A percentile compares a stretch with the other conserved stretches of the same genome.
phyloP scores from a whole-genome alignment of 2,888 invertebrate species.

The Timema cristinae region DNA sequence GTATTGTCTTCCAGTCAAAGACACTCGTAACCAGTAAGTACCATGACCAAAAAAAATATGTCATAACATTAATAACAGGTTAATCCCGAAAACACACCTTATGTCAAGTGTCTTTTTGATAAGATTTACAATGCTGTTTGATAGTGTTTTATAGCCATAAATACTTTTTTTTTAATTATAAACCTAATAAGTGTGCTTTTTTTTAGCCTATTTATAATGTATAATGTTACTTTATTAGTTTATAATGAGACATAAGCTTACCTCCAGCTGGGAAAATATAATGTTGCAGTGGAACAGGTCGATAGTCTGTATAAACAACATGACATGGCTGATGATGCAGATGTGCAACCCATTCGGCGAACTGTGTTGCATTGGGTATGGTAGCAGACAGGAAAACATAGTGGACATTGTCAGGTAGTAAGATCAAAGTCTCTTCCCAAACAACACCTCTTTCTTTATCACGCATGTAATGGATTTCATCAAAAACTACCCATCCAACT shows the following conservation, averaged over 20 bases:
- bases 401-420: conserved; percentile 95
- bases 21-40: no score
- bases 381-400: conserved; percentile 99
- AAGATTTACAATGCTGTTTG: no score
- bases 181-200: no score
- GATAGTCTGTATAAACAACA: conserved; percentile 97
- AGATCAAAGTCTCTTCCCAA: conserved; percentile 98
- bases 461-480: conserved; percentile 99
- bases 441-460: conserved; percentile 99
- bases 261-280: conserved; percentile 97
- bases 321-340: conserved; percentile 96
- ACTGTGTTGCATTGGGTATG: conserved; percentile 97
- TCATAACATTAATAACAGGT: no score
- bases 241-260: conserved; percentile 51
- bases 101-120: no score
- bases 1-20: no score
- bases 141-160: no score
- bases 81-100: no score
- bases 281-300: conserved; percentile 97
- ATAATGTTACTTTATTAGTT: no score
- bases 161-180: no score
- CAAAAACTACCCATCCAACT: conserved; percentile 99
- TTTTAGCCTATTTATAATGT: no score
- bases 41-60: no score
- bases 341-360: conserved; percentile 91